Base-by-base conservation (phyloP, 2,113 vertebrate species). In the Lonchura striata region DNA sequence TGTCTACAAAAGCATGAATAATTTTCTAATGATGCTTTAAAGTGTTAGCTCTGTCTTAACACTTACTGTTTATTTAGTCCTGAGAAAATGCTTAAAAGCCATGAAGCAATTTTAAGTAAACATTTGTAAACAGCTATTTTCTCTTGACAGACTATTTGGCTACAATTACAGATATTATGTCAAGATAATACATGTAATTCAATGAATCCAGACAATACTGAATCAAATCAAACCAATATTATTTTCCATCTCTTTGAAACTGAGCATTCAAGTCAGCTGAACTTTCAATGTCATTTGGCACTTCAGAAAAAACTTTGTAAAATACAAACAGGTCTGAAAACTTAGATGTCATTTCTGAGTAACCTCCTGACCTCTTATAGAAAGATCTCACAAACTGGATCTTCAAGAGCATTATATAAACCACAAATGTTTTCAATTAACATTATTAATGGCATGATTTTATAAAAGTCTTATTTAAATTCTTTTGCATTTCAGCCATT, bases 101-200 rank as follows among this genome's bases (percentile, higher is more conserved):
- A 88, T 18, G 64, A 92, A 74, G 68, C 47, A 88, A 90, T 94
- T 93, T 94, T 75, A 94, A 86, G 71, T 78, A 84, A 95, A 83
- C 44, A 88, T 81, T 66, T 0, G 6, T 86, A 92, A 96, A 95
- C 76, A 96, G 69, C 82, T 86, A 90, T 96, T 96, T 96, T 96
- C 82, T 92, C 87, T 82, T 81, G 85, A 95, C 93, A 97, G 85
- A 93, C 82, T 88, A 86, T 88, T 96, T 90, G 90, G 81, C 79
- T 86, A 94, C 86, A 95, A 94, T 90, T 95, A 92, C 72, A 95
- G 90, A 94, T 86, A 80, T 69, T 92, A 90, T 74, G 59, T 49
- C 87, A 94, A 85, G 82, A 95, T 86, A 95, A 95, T 80, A 72
- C 12, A 69, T 46, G 44, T 66, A 86, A 92, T 95, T 88, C 68